Base-by-base conservation (phyloP, 2,888 invertebrate genomes). In the Eristalis tenax region DNA sequence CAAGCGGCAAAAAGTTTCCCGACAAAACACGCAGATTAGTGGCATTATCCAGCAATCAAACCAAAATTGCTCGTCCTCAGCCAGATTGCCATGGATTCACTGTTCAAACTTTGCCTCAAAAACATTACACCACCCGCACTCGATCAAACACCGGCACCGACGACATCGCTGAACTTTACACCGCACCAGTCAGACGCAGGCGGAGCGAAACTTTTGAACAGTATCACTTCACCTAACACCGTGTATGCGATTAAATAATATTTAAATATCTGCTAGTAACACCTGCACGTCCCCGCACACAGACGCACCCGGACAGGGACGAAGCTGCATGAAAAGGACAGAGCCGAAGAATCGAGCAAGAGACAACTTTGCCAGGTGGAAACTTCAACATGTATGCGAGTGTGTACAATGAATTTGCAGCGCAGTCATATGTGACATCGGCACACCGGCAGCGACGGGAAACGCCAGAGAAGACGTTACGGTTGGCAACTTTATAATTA, bases 401-500 rank as follows among this genome's bases (percentile, higher is more conserved):
- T 18, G 22, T 8, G 38, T 57, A 70, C 35, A 40, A 61, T 22
- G 35, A 22, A 1, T 35, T 28, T 18, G 35, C 10, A 74, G 40
- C 35, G 35, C 11, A 64, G 56, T 5, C 66, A 59, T 59, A 43
- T 65, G 32, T 56, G 71, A 43, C 59, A 57, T 59, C 4, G 22
- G 35, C 38, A 43, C 59, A 40, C 32, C 18, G 35, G 35, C 38
- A 61, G 43, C 35, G 59, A 50, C 32, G 22, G 50, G 18, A 15
- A n/a, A 26, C 40, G 59, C 13, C 11, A 43, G 32, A 43, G 22
- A 23, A 68, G 23, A 63, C 50, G 22, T 69, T 22, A 38, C 22
- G n/a, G 66, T 59, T 74, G 68, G 43, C 38, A 81, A 65, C 68
- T 77, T 77, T 78, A 78, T 86, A 86, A 86, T 86, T 86, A 78